These are phyloP conservation scores for Drosophila incognita DNA, from an alignment of 2,888 invertebrate genomes.

Conservation along the genomic window DNA sequence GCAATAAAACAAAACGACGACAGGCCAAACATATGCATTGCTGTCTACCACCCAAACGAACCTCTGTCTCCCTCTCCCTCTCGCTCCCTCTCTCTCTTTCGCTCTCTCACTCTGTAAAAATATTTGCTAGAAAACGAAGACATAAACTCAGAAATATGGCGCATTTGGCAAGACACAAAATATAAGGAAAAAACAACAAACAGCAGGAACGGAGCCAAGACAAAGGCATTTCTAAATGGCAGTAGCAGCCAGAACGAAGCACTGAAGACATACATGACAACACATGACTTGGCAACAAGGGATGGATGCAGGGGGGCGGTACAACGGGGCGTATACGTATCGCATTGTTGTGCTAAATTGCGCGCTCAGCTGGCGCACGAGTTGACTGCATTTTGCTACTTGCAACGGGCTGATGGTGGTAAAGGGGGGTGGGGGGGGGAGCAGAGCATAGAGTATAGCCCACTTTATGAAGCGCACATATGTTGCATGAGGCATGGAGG, in stretches of 20 bases:
- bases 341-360: conserved; percentile 80
- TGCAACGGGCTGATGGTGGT: conserved; percentile 47
- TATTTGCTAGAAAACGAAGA: conserved; percentile 80
- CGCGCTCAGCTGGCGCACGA: conserved; percentile 82
- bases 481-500: conserved; percentile 53
- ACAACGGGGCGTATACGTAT: conserved; percentile 76
- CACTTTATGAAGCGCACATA: conserved; percentile 78
- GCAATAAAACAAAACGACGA: conserved; percentile 82
- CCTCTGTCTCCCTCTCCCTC: not conserved
- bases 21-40: conserved; percentile 77
- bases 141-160: conserved; percentile 80
- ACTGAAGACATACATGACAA: conserved; percentile 41
- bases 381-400: conserved; percentile 76
- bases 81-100: not conserved
- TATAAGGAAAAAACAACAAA: conserved; percentile 26
- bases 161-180: conserved; percentile 73
- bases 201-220: conserved; percentile 57
- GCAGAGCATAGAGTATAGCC: conserved; percentile 22
- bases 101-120: conserved; percentile 27
- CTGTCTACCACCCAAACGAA: conserved; percentile 29
- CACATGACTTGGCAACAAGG: conserved; percentile 41
- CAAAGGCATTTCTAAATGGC: conserved; percentile 76
- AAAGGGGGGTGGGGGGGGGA: too few species aligned
- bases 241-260: conserved; percentile 56
- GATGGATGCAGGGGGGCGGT: not conserved